Conservation (phyloP, 2,113 vertebrate genomes). For the Grus americana region DNA sequence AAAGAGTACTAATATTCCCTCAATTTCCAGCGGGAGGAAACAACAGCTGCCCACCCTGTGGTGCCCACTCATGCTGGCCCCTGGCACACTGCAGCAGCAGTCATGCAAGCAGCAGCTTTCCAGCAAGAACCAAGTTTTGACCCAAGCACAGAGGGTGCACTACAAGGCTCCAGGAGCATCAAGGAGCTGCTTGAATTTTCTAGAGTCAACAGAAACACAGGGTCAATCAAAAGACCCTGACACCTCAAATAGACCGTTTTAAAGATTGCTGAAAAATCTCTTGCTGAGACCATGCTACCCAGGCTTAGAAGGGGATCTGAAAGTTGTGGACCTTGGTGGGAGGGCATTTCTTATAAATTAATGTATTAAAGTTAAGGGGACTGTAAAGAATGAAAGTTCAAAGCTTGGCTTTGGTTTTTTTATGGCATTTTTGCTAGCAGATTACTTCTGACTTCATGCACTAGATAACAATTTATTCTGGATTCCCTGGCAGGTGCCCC, state of each 20-base stretch:
- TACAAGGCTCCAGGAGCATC: background rate
- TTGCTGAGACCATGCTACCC: background rate
- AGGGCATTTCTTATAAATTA: background rate
- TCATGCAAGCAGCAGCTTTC: background rate
- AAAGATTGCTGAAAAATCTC: background rate
- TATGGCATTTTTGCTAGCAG: background rate
- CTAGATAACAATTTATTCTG: background rate
- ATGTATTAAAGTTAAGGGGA: background rate
- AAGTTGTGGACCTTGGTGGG: background rate
- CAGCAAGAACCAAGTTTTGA: background rate
- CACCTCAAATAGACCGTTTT: background rate
- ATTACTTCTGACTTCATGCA: background rate
- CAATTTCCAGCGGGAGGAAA: background rate
- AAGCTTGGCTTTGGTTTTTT: background rate
- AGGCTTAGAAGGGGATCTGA: background rate
- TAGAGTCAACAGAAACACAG: background rate
- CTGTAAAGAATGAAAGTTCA: background rate
- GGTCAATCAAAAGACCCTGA: background rate
- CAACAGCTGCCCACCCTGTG: background rate
- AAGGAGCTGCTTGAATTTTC: background rate
- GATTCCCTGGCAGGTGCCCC: background rate
- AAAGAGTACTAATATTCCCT: background rate
- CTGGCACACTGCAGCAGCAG: background rate
- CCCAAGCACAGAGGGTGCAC: background rate
- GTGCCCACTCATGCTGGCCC: background rate